Evolutionary conservation across 2,113 vertebrate genomes (phyloP), one percentile per base, ranked within the genome.

Genomic region (Poeciliopsis occidentalis): DNA sequence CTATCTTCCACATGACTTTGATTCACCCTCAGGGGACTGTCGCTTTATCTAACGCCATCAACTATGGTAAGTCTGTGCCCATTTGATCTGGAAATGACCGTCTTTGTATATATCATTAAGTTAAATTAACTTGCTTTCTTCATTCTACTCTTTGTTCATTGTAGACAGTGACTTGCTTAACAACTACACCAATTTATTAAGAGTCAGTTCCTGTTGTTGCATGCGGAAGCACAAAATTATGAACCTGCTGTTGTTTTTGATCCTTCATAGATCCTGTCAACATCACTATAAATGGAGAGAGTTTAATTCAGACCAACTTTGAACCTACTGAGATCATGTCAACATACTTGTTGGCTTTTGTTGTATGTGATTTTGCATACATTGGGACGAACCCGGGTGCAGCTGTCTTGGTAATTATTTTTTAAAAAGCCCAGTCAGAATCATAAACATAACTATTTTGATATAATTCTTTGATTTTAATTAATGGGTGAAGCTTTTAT

Each of bases 291-390:
- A 1, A 80, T 0, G 86, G 47, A 0, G 87, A 87, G 0, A 0
- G 0, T 24, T 22, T 85, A 8, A 63, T 60, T 79, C 71, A 83
- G 89, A 97, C 96, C 0, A 63, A 60, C 11, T 99, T 97, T 19
- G 0, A 84, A 0, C 81, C 92, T 44, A 97, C 97, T 0, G 90
- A 94, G 68, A 90, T 39, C 44, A 99, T 99, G 97, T 99, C 97
- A 54, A 97, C 96, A 0, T 99, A 99, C 89, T 87, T 98, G 78
- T 85, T 98, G 91, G 97, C 97, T 27, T 97, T 96, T 76, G 95
- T 97, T 0, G 94, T 99, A 72, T 95, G 95, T 68, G 89, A 97
- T 69, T 99, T 97, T 54, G 0, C 0, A 0, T 0, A 0, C 0
- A n/a, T 84, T 47, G 0, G 6, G 0, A 0, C 0, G 0, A 0